These are phyloP conservation scores for Drosophila repletoides DNA, from an alignment of 1,140 invertebrate species.

Conservation along the genomic window DNA sequence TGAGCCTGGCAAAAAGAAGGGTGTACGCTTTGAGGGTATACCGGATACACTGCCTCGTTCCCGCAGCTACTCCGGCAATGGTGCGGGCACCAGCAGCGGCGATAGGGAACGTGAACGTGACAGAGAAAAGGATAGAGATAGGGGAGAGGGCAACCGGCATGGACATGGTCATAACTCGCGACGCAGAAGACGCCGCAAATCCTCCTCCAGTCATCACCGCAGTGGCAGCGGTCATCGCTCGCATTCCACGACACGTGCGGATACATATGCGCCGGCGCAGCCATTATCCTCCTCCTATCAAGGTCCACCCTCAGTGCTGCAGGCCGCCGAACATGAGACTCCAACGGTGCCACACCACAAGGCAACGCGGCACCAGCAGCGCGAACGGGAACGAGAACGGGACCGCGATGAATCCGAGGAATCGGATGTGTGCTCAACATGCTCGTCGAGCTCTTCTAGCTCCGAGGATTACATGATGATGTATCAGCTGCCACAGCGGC, in stretches of 20 bases:
- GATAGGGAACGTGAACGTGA: slow-evolving; percentile 32
- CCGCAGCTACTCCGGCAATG: slow-evolving; percentile 78
- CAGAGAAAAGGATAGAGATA: slow-evolving; percentile 3
- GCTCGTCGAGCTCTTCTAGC: slow-evolving; percentile 88
- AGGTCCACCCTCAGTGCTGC: slow-evolving; percentile 57
- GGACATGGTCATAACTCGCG: slow-evolving; percentile 52
- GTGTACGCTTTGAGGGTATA: slow-evolving; percentile 81
- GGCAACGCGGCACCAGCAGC: slow-evolving; percentile 35
- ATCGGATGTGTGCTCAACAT: slow-evolving; percentile 91
- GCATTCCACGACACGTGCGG: slow-evolving; percentile 74
- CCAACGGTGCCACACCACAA: slow-evolving; percentile 19
- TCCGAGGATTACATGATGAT: slow-evolving; percentile 92
- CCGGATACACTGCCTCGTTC: slow-evolving; percentile 73
- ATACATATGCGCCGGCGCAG: slow-evolving; percentile 72
- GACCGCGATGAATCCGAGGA: slow-evolving; percentile 84
- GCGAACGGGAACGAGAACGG: slow-evolving; percentile 33
- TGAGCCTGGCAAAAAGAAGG: slow-evolving; percentile 72
- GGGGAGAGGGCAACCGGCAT: slow-evolving; percentile 41
- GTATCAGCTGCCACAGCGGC: slow-evolving; percentile 90
- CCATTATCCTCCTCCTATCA: slow-evolving; percentile 76
- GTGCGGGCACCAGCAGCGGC: slow-evolving; percentile 58
- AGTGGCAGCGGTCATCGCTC: slow-evolving; percentile 72
- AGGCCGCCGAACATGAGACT: slow-evolving; percentile 20
- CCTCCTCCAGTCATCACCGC: slow-evolving; percentile 55
- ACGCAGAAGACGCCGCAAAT: slow-evolving; percentile 69